These are phyloP conservation scores for Oppia nitens DNA, from an alignment of 1,140 invertebrate genomes.

Conservation along the genomic window DNA sequence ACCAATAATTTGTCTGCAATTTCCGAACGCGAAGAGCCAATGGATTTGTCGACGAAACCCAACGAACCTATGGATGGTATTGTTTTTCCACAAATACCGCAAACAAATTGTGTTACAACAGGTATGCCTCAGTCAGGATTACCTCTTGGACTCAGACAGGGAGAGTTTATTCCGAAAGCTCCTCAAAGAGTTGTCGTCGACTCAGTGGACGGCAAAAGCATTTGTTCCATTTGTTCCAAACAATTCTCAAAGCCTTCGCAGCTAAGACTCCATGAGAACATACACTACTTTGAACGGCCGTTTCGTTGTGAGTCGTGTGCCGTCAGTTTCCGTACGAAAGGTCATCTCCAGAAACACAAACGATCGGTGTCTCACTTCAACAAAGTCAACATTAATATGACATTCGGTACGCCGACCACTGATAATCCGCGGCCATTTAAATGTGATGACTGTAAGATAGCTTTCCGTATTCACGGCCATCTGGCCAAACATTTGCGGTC, in stretches of 20 bases:
- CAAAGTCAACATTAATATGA: slow-evolving; percentile 67
- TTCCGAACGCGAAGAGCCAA: not conserved
- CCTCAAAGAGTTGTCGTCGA: not conserved
- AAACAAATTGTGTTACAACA: not conserved
- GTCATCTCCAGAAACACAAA: slow-evolving; percentile 79
- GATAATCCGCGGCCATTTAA: slow-evolving; percentile 85
- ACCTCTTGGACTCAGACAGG: not conserved
- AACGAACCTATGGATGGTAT: not conserved
- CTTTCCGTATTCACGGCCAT: slow-evolving; percentile 88
- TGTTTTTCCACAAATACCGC: not conserved
- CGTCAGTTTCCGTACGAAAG: slow-evolving; percentile 74
- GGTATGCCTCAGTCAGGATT: not conserved
- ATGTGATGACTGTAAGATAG: slow-evolving; percentile 84
- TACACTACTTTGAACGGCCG: slow-evolving; percentile 83
- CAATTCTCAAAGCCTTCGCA: slow-evolving; percentile 76
- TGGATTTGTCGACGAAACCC: not conserved
- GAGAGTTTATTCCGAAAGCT: not conserved
- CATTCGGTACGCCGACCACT: slow-evolving; percentile 60
- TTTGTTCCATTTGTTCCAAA: slow-evolving; percentile 76
- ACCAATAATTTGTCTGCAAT: not conserved
- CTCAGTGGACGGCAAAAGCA: slow-evolving; percentile 47
- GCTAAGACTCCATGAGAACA: slow-evolving; percentile 76
- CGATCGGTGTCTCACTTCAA: slow-evolving; percentile 74
- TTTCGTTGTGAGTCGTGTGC: slow-evolving; percentile 78
- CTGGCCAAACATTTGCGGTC: slow-evolving; percentile 87